Evolutionary conservation across 1,140 invertebrate genomes (phyloP), one percentile per base, ranked within the genome.

Genomic region (Leptinotarsa defecta): DNA sequence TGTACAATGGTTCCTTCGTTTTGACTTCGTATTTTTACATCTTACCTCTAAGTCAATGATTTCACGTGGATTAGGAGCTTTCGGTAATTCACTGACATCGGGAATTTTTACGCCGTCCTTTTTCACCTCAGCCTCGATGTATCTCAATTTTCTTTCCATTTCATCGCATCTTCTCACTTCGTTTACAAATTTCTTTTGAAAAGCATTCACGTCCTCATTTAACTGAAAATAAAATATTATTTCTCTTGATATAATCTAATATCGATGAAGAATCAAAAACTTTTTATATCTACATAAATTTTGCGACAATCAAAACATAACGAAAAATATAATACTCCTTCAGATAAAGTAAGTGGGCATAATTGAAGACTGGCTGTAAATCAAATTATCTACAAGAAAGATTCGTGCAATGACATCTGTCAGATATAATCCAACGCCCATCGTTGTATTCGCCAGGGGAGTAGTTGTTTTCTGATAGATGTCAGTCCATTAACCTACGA

Each of bases 1-100:
- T 34, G 34, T 11, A 11, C 8, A 43, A 11, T 43, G 34, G 34
- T 11, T 43, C 8, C 34, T 43, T 11, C 8, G 11, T 43, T 34
- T 43, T 8, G 2, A 11, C 8, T 43, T 43, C 8, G 2, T 43
- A 11, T 43, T 43, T 43, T 43, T 11, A 43, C 11, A 57, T 71
- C 77, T 84, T 87, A 96, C 95, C 91, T 98, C 96, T 75, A 98
- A 88, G 86, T 98, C 95, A 81, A 98, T 98, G 86, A 99, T 98
- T 87, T 98, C 97, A 75, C 96, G 90, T 8, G 98, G 96, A 84
- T 96, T 96, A 5, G 98, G 98, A 13, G 97, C 97, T 80, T 96
- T 87, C 6, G 93, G 93, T 71, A 95, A 91, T 79, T 98, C 96
- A 78, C 92, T 91, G 74, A 95, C 92, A 74, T 96, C 94, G 4